Percentiles rank a stretch among this genome's conserved stretches.
phyloP scores from a whole-genome alignment of 2,888 invertebrate species.

The Scaptomyza reducta region DNA sequence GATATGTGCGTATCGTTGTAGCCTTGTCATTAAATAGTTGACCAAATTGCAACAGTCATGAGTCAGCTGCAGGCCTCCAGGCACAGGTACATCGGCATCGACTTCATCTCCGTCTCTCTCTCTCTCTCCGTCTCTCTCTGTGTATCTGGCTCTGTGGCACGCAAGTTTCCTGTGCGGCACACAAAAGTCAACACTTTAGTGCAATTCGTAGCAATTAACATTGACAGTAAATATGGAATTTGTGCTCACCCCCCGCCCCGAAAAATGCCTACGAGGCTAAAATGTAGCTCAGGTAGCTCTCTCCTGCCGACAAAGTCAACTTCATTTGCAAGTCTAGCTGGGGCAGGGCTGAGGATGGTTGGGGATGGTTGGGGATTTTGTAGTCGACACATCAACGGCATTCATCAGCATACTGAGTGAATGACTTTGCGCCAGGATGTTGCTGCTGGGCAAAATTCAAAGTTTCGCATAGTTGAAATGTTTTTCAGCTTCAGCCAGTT shows the following conservation, averaged over 20 bases:
- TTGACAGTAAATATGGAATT: constrained; percentile 79
- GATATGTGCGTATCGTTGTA: constrained; percentile 26
- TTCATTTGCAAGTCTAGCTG: constrained; percentile 66
- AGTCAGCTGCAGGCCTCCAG: constrained; percentile 12
- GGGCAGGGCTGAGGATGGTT: not conserved
- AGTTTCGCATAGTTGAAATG: constrained; percentile 64
- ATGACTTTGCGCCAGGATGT: constrained; percentile 56
- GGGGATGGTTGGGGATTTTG: not conserved
- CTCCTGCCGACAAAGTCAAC: constrained; percentile 62
- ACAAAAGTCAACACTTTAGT: constrained; percentile 76
- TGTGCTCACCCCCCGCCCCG: constrained; percentile 41
- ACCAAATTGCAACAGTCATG: constrained; percentile 52
- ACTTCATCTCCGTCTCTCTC: not conserved
- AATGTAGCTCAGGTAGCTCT: constrained; percentile 26
- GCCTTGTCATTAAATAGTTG: constrained; percentile 56
- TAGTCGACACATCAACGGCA: constrained; percentile 50
- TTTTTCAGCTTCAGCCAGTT: constrained; percentile 10
- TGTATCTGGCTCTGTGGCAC: constrained; percentile 22
- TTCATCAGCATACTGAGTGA: constrained; percentile 58
- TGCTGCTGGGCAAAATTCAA: constrained; percentile 36
- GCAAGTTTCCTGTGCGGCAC: constrained; percentile 63
- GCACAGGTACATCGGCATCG: not conserved
- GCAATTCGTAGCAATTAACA: constrained; percentile 77
- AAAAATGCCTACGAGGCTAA: constrained; percentile 74
- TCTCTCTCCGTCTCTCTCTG: not conserved